phyloP scores from a whole-genome alignment of 2,113 vertebrate genomes.

The Xiphorhynchus elegans region DNA sequence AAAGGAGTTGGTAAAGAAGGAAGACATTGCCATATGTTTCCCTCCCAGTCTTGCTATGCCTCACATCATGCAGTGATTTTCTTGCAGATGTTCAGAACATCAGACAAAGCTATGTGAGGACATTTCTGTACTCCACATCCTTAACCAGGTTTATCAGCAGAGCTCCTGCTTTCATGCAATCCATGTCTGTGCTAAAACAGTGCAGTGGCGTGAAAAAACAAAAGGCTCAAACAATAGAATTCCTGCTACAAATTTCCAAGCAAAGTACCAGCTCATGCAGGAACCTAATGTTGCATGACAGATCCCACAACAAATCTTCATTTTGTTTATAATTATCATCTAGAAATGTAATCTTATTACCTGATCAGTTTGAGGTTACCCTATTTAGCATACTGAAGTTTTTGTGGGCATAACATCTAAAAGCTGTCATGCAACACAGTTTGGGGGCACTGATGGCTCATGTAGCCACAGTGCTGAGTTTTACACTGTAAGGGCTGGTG shows the following conservation, averaged over 20 bases:
- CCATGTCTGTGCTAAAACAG: neutral
- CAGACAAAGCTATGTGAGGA: neutral
- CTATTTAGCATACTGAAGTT: neutral
- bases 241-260: neutral
- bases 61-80: neutral
- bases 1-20: neutral
- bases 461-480: neutral
- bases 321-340: neutral
- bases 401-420: neutral
- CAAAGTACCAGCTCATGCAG: neutral
- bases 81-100: neutral
- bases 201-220: neutral
- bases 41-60: neutral
- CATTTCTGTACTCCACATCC: neutral
- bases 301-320: neutral
- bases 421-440: neutral
- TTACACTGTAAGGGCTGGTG: neutral
- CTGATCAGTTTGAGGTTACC: neutral
- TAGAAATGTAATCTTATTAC: neutral
- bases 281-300: neutral
- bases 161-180: neutral
- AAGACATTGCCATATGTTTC: neutral
- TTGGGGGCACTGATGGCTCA: neutral
- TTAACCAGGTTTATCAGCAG: neutral
- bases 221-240: neutral